Conservation (phyloP, 2,113 vertebrate genomes). For the Calypte anna region DNA sequence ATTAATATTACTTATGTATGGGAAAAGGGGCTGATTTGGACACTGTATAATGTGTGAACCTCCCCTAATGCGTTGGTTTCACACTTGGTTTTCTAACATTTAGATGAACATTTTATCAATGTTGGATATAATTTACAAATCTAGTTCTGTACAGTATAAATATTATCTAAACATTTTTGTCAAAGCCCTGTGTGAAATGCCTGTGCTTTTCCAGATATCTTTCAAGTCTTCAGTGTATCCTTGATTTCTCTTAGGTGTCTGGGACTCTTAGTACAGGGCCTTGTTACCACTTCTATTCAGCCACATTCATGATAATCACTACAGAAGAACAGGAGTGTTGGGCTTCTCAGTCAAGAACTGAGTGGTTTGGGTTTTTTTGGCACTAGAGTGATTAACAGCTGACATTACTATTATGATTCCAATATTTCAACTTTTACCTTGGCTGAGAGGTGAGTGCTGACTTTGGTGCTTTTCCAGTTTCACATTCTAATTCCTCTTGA, state of each 20-base stretch:
- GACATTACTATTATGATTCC: neutral
- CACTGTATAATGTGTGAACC: neutral
- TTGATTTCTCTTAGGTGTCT: neutral
- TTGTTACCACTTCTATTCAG: neutral
- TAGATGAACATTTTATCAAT: constrained; percentile 47
- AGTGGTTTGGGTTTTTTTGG: neutral
- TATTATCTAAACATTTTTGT: constrained; percentile 49
- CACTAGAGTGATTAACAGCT: neutral
- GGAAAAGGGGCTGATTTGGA: neutral
- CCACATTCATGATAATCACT: neutral
- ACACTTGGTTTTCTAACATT: neutral
- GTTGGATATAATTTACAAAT: constrained; percentile 57
- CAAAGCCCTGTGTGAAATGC: constrained; percentile 42
- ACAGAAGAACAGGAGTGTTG: neutral
- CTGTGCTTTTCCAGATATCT: neutral
- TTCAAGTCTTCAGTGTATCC: neutral
- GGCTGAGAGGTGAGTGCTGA: too few species aligned
- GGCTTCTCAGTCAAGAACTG: neutral
- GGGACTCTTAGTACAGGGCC: neutral
- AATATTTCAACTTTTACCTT: neutral
- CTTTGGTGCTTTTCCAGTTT: neutral
- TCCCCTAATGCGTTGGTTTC: constrained; percentile 26
- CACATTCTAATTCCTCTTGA: neutral
- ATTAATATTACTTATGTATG: neutral
- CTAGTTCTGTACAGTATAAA: constrained; percentile 29